Percentiles rank a stretch among this genome's conserved stretches.
Conservation (phyloP, 2,888 invertebrate genomes). For the Trichogramma dendrolimi region DNA sequence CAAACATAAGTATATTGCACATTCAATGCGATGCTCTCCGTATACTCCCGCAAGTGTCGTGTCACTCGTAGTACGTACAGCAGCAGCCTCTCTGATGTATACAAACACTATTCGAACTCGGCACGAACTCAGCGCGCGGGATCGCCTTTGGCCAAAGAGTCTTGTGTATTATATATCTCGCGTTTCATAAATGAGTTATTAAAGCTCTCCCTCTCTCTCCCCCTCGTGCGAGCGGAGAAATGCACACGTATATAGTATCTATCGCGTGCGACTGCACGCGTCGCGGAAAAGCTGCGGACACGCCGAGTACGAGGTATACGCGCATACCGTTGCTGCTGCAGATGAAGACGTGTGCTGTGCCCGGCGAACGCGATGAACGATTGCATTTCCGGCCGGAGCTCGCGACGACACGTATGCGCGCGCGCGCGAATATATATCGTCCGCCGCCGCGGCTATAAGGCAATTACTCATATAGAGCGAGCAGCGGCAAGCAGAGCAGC, state of each 20-base stretch:
- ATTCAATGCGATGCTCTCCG: no score
- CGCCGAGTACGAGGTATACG: no score
- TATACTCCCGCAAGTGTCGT: no score
- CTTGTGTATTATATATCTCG: conserved; percentile 14
- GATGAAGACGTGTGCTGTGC: conserved; percentile 22
- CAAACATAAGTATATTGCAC: no score
- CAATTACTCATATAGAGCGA: conserved; percentile 48
- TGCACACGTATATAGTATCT: background rate
- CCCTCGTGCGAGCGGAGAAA: background rate
- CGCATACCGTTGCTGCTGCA: background rate
- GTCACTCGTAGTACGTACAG: no score
- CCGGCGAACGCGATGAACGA: conserved; percentile 31
- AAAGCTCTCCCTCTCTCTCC: background rate
- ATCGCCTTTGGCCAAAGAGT: background rate
- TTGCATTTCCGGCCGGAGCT: conserved; percentile 35
- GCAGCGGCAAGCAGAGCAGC: conserved; percentile 49
- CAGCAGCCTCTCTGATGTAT: no score
- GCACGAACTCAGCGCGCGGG: no score
- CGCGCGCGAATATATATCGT: conserved; percentile 32
- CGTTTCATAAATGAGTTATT: conserved; percentile 15
- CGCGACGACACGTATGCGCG: conserved; percentile 1
- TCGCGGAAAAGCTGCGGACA: conserved; percentile 20
- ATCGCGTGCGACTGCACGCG: conserved; percentile 26
- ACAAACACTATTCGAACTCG: no score
- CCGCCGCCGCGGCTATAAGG: conserved; percentile 36